phyloP scores from a whole-genome alignment of 2,113 vertebrate species.

The Marmota flaviventris region DNA sequence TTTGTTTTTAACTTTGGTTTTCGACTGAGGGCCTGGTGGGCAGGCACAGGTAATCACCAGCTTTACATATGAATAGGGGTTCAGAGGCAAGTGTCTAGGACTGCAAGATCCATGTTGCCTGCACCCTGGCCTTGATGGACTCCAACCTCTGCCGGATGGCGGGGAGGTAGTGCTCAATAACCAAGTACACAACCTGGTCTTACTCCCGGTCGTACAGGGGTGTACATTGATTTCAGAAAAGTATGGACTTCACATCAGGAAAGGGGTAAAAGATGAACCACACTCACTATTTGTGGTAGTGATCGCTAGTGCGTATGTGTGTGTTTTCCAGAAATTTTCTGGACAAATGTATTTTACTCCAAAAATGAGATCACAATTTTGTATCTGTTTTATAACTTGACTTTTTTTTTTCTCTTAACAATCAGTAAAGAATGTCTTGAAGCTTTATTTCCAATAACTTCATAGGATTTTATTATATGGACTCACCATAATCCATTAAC shows the following conservation, averaged over 20 bases:
- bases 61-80: background rate
- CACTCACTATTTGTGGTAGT: background rate
- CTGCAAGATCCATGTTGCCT: background rate
- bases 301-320: background rate
- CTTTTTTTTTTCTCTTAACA: no score
- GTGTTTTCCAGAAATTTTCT: background rate
- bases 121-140: background rate
- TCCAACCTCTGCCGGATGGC: no score
- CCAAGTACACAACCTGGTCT: background rate
- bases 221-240: background rate
- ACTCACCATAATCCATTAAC: background rate
- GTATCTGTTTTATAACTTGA: background rate
- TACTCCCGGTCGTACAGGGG: background rate
- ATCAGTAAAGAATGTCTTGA: background rate
- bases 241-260: background rate
- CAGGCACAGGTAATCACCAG: background rate
- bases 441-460: background rate
- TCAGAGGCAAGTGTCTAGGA: background rate
- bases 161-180: background rate
- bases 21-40: background rate
- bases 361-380: background rate
- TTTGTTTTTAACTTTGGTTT: conserved; percentile 8
- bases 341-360: background rate
- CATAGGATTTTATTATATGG: background rate
- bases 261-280: background rate